phyloP scores from a whole-genome alignment of 2,888 invertebrate genomes.

The Troides oblongomaculatus region DNA sequence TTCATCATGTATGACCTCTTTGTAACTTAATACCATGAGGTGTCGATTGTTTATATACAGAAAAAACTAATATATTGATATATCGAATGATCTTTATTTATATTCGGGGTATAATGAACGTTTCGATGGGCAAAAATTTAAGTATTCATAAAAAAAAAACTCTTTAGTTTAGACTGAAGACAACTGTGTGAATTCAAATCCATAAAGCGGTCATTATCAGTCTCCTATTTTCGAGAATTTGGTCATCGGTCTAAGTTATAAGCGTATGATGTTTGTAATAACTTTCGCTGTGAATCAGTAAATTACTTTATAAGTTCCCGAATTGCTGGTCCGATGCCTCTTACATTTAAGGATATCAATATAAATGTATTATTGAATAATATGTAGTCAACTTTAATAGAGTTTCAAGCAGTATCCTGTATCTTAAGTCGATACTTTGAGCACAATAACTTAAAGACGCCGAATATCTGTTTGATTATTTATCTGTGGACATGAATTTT shows the following conservation, averaged over 20 bases:
- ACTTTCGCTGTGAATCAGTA: not conserved
- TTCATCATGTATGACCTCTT: no score
- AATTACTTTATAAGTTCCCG: no score
- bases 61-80: not conserved
- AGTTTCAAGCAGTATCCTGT: not conserved
- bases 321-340: no score
- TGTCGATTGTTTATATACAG: no score
- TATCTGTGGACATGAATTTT: not conserved
- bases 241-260: constrained; percentile 3
- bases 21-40: no score
- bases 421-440: not conserved
- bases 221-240: not conserved
- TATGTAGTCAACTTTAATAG: not conserved
- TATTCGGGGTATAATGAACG: not conserved
- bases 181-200: constrained; percentile 6
- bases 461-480: constrained; percentile 7
- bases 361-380: not conserved
- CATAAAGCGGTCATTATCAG: constrained; percentile 21
- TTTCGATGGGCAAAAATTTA: not conserved
- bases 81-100: not conserved
- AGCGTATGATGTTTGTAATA: not conserved
- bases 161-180: not conserved
- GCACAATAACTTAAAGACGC: not conserved
- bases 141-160: not conserved
- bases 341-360: not conserved